Percentiles rank a stretch among this genome's conserved stretches.
Evolutionary conservation across 2,797 vertebrate genomes (phyloP).

Genomic region (Mycteria americana): DNA sequence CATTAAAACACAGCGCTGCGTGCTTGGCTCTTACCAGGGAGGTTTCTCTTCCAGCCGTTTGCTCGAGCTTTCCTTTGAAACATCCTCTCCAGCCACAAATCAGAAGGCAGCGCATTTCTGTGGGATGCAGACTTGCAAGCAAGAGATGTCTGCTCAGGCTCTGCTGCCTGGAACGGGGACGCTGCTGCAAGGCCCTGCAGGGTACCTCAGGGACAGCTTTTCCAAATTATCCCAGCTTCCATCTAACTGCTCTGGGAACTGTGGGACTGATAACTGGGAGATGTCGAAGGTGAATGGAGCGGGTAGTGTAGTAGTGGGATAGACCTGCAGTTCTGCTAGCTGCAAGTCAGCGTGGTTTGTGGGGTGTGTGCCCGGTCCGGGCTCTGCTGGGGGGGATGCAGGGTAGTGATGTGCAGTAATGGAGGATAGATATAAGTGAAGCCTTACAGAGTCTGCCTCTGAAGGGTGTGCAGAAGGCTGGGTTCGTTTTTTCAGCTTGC

Average conservation of each 20-base stretch:
- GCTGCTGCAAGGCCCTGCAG: neutral
- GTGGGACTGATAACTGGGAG: neutral
- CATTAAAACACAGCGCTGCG: neutral
- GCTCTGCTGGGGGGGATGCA: neutral
- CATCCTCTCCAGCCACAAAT: conserved; percentile 4
- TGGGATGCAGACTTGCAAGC: neutral
- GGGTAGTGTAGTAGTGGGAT: neutral
- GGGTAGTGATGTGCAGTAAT: neutral
- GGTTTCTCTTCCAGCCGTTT: neutral
- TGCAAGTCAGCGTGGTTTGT: accelerated
- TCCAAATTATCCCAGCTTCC: neutral
- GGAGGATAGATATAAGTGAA: neutral
- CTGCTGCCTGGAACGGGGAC: neutral
- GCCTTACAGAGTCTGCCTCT: neutral
- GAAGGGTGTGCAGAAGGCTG: neutral
- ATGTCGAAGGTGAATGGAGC: neutral
- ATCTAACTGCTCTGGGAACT: neutral
- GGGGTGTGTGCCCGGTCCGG: neutral
- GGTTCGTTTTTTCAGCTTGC: neutral
- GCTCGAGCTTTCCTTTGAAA: neutral
- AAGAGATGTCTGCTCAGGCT: neutral
- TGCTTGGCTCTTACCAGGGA: neutral
- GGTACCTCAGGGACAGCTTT: neutral
- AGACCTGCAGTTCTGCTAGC: neutral
- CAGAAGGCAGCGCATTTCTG: conserved; percentile 4